Percentiles rank a stretch among this genome's conserved stretches.
These are phyloP conservation scores for Polylopha cassiicola DNA, from an alignment of 2,888 invertebrate genomes.

Conservation along the genomic window DNA sequence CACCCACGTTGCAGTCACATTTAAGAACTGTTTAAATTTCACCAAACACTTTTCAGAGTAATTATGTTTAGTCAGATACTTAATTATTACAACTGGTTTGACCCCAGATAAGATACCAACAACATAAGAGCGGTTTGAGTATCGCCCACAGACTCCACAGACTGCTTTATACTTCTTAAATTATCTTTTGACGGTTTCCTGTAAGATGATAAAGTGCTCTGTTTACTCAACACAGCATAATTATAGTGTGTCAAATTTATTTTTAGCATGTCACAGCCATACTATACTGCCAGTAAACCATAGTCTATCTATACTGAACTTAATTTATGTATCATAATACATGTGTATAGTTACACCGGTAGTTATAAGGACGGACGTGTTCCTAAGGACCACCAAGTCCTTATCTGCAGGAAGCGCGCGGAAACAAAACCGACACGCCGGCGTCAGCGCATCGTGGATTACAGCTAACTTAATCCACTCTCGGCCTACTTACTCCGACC, in stretches of 20 bases:
- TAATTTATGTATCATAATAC: too few relatives aligned
- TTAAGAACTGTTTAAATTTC: slow-evolving; percentile 26
- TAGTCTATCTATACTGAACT: too few relatives aligned
- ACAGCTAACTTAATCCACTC: slow-evolving; percentile 46
- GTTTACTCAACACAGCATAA: slow-evolving; percentile 41
- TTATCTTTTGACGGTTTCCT: slow-evolving; percentile 48
- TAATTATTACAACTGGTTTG: slow-evolving; percentile 20
- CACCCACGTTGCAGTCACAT: not conserved
- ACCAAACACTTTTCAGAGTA: slow-evolving; percentile 37
- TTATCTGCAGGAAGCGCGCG: slow-evolving; percentile 67
- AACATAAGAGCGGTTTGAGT: slow-evolving; percentile 17
- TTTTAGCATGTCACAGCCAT: slow-evolving; percentile 5
- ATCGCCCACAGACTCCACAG: slow-evolving; percentile 13
- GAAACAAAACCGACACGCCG: slow-evolving; percentile 39
- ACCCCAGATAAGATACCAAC: slow-evolving; percentile 25
- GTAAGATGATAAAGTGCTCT: slow-evolving; percentile 40
- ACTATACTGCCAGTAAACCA: too few relatives aligned
- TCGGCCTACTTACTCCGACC: slow-evolving; percentile 41
- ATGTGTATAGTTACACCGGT: slow-evolving; percentile 20
- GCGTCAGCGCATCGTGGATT: slow-evolving; percentile 57
- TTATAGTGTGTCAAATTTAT: slow-evolving; percentile 26
- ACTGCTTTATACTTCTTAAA: slow-evolving; percentile 38
- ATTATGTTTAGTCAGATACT: slow-evolving; percentile 29
- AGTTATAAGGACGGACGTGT: slow-evolving; percentile 55
- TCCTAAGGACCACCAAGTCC: slow-evolving; percentile 46